Base-by-base conservation (phyloP, 2,797 vertebrate species). In the Serranus cabrilla region DNA sequence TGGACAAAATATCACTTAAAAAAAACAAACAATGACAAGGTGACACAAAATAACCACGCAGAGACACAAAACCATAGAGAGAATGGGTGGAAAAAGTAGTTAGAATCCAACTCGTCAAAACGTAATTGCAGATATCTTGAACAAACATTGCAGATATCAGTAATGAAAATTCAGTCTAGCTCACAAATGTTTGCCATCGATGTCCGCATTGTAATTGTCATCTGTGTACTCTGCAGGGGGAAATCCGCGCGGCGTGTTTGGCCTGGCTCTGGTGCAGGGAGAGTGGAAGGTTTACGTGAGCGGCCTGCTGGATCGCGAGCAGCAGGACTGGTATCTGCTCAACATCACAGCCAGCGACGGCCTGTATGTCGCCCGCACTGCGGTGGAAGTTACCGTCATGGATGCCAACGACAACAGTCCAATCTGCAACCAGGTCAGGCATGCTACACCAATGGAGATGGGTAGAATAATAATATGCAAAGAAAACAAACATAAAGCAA, bases 391-490 rank as follows among this genome's bases (percentile, higher is more conserved):
- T 60, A 98, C 96, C 63, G 94, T 99, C 64, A 97, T 98, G 75
- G 98, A 99, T 87, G 96, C 96, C 85, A 99, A 99, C 27, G 98
- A 99, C 93, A 99, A 99, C 86, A 97, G 92, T 59, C 98, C 98
- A 61, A 92, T 98, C 77, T 99, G 98, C 80, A 97, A 97, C 90
- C 97, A 98, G 97, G 98, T 98, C 90, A 82, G 94, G 46, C 54
- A 71, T 27, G 7, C 57, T 6, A 66, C 46, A 56, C 21, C 17
- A 23, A 75, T 43, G 52, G 46, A 71, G 71, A 67, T 50, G 43
- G 18, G 27, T 47, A 2, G 46, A 69, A 57, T 43, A 17, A 66
- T 57, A 57, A 59, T 45, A 34, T 51, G 31, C 31, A 71, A 64
- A 71, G 59, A 20, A 67, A 76, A 71, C 71, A 65, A 20, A 52